A percentile compares a stretch with the other conserved stretches of the same genome.
Evolutionary conservation across 2,797 vertebrate genomes (phyloP).

Genomic region (Micropoecilia bifurca): DNA sequence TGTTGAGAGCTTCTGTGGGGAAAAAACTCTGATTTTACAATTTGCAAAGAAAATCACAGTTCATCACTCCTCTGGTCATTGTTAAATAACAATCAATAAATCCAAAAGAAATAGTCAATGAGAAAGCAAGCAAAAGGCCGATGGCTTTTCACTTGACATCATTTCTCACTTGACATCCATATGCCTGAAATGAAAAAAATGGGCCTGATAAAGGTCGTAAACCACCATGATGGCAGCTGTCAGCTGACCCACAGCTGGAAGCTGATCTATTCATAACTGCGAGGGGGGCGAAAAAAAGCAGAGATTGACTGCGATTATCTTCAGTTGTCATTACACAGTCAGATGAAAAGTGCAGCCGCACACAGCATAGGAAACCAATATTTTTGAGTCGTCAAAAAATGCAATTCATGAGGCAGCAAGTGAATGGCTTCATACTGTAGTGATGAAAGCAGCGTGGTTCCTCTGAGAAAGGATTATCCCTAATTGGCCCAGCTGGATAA

Average conservation of each 20-base stretch:
- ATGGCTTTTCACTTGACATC: slow-evolving; percentile 35
- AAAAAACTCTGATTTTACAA: slow-evolving; percentile 34
- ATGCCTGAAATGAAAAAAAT: slow-evolving; percentile 41
- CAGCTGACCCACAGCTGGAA: slow-evolving; percentile 57
- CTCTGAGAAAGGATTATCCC: slow-evolving; percentile 68
- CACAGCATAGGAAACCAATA: slow-evolving; percentile 46
- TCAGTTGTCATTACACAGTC: slow-evolving; percentile 50
- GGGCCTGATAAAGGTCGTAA: slow-evolving; percentile 42
- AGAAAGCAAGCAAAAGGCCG: slow-evolving; percentile 42
- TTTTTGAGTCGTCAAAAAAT: slow-evolving; percentile 56
- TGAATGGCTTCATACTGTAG: slow-evolving; percentile 57
- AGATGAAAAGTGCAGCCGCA: slow-evolving; percentile 54
- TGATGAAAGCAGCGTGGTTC: slow-evolving; percentile 63
- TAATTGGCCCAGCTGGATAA: slow-evolving; percentile 76
- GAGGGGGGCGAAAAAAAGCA: slow-evolving; percentile 15
- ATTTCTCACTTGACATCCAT: slow-evolving; percentile 31
- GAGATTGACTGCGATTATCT: slow-evolving; percentile 53
- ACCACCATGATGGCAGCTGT: slow-evolving; percentile 52
- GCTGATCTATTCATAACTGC: slow-evolving; percentile 37
- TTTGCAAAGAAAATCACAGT: slow-evolving; percentile 37
- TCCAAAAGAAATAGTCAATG: slow-evolving; percentile 55
- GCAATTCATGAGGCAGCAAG: slow-evolving; percentile 51
- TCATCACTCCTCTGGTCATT: slow-evolving; percentile 36
- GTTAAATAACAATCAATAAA: slow-evolving; percentile 53
- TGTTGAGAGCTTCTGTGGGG: slow-evolving; percentile 10